Base-by-base conservation (phyloP, 2,888 invertebrate genomes). In the Cepaea hortensis region DNA sequence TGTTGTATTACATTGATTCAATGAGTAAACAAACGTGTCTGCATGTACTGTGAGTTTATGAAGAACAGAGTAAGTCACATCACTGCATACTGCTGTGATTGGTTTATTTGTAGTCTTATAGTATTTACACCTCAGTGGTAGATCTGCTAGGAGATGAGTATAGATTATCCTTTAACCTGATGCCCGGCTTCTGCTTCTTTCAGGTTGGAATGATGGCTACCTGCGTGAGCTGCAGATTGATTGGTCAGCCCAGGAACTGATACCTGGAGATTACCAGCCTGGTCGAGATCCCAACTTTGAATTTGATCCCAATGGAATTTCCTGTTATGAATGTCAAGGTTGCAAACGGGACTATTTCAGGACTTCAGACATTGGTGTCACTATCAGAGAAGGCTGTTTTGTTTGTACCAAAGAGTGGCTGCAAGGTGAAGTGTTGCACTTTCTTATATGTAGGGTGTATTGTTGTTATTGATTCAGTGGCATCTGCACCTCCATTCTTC, bases 151-250 rank as follows among this genome's bases (percentile, higher is more conserved):
- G 55, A 55, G 55, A 55, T 55, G 6, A 55, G 0, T 55, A 11
- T 35, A 35, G 35, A 35, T 55, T 55, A 55, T 55, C 55, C 11
- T 55, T 55, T 55, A 6, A 55, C 55, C 11, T 55, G 55, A 61
- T 61, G 2, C 23, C n/a, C 55, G 20, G 68, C 68, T 70, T 15
- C 85, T 46, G 23, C n/a, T 61, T 87, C 23, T n/a, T 84, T 5
- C 48, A 90, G 91, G 91, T 18, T 91, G 91, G 91, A 91, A 90
- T 89, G 91, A 91, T 86, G 91, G 91, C 18, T 88, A 88, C 9
- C 85, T 87, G 75, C 90, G 89, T 72, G 89, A 90, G 84, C 85
- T 90, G 80, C 90, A 90, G 86, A 86, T 89, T 23, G 90, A 90
- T 75, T 91, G 91, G 91, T 89, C 89, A 13, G 89, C 89, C 7